Evolutionary conservation across 2,888 invertebrate genomes (phyloP), one percentile per base, ranked within the genome.

Genomic region (Caenorhabditis uteleia): DNA sequence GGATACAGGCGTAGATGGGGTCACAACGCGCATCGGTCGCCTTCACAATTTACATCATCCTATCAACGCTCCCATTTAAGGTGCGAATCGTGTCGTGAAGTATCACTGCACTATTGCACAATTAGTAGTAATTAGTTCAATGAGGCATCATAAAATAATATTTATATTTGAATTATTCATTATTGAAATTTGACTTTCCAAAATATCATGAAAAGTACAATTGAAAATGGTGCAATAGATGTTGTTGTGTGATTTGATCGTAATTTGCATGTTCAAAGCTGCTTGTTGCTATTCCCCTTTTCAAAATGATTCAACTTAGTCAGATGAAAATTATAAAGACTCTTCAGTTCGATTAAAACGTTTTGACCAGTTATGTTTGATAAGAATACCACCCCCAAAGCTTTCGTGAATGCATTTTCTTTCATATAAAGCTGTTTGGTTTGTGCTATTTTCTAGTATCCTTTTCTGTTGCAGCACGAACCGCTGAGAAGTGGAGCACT

Each of bases 391-490:
- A n/a, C n/a, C n/a, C n/a, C n/a, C n/a, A n/a, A n/a, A n/a, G n/a
- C n/a, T n/a, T n/a, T n/a, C n/a, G n/a, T n/a, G n/a, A n/a, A n/a
- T n/a, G n/a, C n/a, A n/a, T 59, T 47, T 59, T 38, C 21, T 25
- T 59, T 18, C 27, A 31, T 36, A 43, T 33, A 23, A 45, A 45
- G 34, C 49, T 26, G 16, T 38, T 34, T 39, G 40, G 45, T 36
- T 29, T 59, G 46, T 43, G 45, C 46, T 43, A 27, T 55, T 29
- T 47, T 23, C 50, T 51, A 36, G 53, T 51, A 46, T 53, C 29
- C 54, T 66, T 49, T 48, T 40, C 49, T 48, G 46, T 73, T 73
- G 48, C 73, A 73, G 73, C 68, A 70, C 29, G 73, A 73, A 33
- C 70, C 73, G 26, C 44, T 66, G 21, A 48, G 55, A 43, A 38